phyloP scores from a whole-genome alignment of 2,888 invertebrate species.

The Drosophila basisetae region DNA sequence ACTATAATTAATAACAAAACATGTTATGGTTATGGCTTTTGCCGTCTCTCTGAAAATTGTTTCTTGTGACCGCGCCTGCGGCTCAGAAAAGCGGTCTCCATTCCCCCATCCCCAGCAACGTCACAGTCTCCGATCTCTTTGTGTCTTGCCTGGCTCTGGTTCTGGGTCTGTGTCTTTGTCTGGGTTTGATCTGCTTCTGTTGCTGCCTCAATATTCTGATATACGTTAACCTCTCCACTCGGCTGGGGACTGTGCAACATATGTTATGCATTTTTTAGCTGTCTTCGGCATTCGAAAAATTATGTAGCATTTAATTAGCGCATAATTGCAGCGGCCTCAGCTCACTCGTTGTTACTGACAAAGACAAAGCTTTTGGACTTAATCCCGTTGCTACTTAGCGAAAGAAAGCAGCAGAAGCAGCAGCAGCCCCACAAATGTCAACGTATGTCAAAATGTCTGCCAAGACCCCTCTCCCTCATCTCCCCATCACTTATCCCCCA shows the following conservation, averaged over 20 bases:
- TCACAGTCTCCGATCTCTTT: slow-evolving; percentile 4
- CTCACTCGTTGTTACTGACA: slow-evolving; percentile 27
- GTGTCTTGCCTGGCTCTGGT: background rate
- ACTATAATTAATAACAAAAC: slow-evolving; percentile 82
- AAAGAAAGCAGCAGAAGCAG: background rate
- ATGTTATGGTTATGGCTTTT: slow-evolving; percentile 81
- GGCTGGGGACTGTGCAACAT: slow-evolving; percentile 61
- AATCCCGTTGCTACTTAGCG: slow-evolving; percentile 51
- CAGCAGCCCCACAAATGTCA: slow-evolving; percentile 46
- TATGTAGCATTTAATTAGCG: slow-evolving; percentile 82
- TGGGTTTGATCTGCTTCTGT: slow-evolving; percentile 24
- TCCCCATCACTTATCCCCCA: background rate
- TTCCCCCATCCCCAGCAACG: background rate
- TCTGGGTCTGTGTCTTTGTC: slow-evolving; percentile 6
- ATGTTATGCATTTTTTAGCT: slow-evolving; percentile 80
- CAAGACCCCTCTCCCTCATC: background rate
- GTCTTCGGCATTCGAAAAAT: slow-evolving; percentile 78
- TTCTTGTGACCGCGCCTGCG: slow-evolving; percentile 72
- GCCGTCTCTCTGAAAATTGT: slow-evolving; percentile 68
- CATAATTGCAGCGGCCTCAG: slow-evolving; percentile 69
- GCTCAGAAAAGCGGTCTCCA: slow-evolving; percentile 40
- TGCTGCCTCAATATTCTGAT: slow-evolving; percentile 33
- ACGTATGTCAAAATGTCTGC: slow-evolving; percentile 60
- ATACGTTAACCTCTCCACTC: slow-evolving; percentile 7
- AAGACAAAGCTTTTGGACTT: slow-evolving; percentile 34